Percentiles rank a stretch among this genome's conserved stretches.
Conservation (phyloP, 2,888 invertebrate genomes). For the Drosophila atroscutellata region DNA sequence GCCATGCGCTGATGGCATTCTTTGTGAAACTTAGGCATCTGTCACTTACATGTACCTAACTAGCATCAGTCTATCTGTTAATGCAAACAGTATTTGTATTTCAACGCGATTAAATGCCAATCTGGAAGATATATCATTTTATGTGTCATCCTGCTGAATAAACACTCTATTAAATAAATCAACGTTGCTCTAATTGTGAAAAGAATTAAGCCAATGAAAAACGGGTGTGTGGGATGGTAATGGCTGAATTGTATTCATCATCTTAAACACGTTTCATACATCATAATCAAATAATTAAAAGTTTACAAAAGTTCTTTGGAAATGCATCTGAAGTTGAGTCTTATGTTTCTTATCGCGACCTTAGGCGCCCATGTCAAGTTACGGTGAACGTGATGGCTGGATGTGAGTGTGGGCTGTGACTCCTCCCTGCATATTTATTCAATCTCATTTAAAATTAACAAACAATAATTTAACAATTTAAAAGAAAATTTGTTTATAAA, state of each 20-base stretch:
- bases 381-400: not conserved
- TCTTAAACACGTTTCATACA: not conserved
- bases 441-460: not conserved
- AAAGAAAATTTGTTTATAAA: not conserved
- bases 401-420: not conserved
- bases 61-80: not conserved
- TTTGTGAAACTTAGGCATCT: slow-evolving; percentile 3
- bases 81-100: not conserved
- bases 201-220: not conserved
- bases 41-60: not conserved
- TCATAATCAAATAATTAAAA: slow-evolving; percentile 3
- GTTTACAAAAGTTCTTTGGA: not conserved
- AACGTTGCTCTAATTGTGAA: not conserved
- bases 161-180: not conserved
- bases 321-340: not conserved
- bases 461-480: not conserved
- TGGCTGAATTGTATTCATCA: not conserved
- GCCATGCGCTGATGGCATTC: slow-evolving; percentile 8
- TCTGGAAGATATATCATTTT: not conserved
- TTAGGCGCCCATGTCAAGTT: not conserved
- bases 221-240: not conserved
- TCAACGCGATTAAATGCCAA: not conserved
- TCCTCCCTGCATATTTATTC: not conserved
- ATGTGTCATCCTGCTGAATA: not conserved
- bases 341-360: not conserved